Base-by-base conservation (phyloP, 2,888 invertebrate genomes). In the Andrena trimmerana region DNA sequence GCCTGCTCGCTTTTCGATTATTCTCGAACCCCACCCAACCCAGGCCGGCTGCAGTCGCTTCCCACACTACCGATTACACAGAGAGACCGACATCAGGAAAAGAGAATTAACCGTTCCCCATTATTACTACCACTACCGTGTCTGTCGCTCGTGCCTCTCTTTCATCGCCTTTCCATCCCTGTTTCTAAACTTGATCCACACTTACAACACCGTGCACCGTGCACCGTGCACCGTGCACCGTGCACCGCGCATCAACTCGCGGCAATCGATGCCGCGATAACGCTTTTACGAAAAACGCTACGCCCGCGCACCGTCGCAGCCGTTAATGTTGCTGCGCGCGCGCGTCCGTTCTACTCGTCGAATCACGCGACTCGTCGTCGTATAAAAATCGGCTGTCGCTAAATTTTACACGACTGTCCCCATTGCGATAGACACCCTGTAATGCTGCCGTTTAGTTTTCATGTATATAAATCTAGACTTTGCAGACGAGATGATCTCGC, bases 1-100 rank as follows among this genome's bases (percentile, higher is more conserved):
- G 81, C 69, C 36, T 79, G 74, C 73, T 70, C 70, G 60, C 54
- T 74, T 74, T 81, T 79, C 81, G 81, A 81, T 79, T 70, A 81
- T 54, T 79, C 79, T 70, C 73, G 79, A 74, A 81, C 81, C 79
- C 81, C 81, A 81, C 81, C 81, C 79, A 81, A 69, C 27, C 48
- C 24, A 52, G 16, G 31, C 50, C 36, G 8, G 0, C 63, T n/a
- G 8, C 48, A 48, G 16, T 68, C 48, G 31, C 54, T 29, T 62
- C 24, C 72, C 72, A 42, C 52, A 48, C 29, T n/a, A 54, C 27
- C n/a, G 2, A n/a, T n/a, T 8, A 6, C 42, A n/a, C 50, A 2
- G 24, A 27, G 16, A 20, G 27, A 20, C 13, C 5, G 16, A 42
- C 20, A 63, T 42, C 24, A 6, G 57, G 24, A 6, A n/a, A 20